These are phyloP conservation scores for Dendrolimus punctatus DNA, from an alignment of 1,140 invertebrate species.

Conservation along the genomic window DNA sequence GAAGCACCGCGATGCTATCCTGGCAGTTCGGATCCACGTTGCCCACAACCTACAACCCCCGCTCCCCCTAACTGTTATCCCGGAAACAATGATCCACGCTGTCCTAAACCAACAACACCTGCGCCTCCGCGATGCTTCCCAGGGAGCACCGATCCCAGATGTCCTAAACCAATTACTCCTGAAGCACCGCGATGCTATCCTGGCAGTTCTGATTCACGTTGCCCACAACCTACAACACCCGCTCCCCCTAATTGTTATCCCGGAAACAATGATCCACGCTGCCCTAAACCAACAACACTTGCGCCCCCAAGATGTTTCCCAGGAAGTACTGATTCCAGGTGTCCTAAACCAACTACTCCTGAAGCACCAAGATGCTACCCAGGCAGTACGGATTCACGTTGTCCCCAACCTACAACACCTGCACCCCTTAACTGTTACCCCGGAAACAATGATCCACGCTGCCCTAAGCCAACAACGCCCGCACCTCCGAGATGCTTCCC, in stretches of 20 bases:
- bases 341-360: constrained; percentile 32
- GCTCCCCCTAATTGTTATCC: constrained; percentile 37
- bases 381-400: constrained; percentile 60
- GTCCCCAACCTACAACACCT: constrained; percentile 35
- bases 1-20: constrained; percentile 6
- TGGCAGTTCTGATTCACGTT: constrained; percentile 41
- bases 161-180: constrained; percentile 23
- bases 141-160: constrained; percentile 38
- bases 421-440: constrained; percentile 30
- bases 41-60: constrained; percentile 6
- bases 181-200: constrained; percentile 27
- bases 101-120: constrained; percentile 20
- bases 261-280: constrained; percentile 53
- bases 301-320: constrained; percentile 38
- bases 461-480: constrained; percentile 38
- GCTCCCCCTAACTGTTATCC: constrained; percentile 5
- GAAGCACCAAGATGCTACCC: constrained; percentile 14
- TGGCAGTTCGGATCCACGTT: constrained; percentile 5
- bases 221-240: constrained; percentile 19
- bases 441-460: constrained; percentile 59
- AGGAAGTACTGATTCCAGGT: constrained; percentile 53
- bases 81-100: constrained; percentile 3
- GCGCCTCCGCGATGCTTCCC: constrained; percentile 37
- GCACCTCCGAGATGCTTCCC: constrained; percentile 52
- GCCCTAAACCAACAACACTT: constrained; percentile 31